phyloP scores from a whole-genome alignment of 2,888 invertebrate species.

The Drosophila prostipennis region DNA sequence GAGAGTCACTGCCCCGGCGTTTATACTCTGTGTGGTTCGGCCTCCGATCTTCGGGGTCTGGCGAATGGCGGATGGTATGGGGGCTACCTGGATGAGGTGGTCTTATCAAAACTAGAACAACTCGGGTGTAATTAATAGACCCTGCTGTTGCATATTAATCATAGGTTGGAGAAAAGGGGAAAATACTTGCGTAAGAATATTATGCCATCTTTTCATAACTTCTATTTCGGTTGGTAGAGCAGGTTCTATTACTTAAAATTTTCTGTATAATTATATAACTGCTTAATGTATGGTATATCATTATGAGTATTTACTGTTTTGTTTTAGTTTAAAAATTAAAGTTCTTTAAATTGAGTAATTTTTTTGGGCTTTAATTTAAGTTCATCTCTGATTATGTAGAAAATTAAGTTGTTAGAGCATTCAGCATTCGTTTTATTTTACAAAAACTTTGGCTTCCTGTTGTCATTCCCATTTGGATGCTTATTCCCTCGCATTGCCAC shows the following conservation, averaged over 20 bases:
- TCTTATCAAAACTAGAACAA: conserved; percentile 35
- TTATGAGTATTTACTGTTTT: no score
- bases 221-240: neutral
- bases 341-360: neutral
- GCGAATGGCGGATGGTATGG: conserved; percentile 11
- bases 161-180: neutral
- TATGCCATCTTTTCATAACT: neutral
- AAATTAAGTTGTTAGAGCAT: conserved; percentile 8
- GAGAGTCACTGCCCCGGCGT: conserved; percentile 60
- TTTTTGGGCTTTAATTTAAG: no score
- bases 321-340: neutral
- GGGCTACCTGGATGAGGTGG: conserved; percentile 11
- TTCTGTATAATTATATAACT: neutral
- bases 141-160: conserved; percentile 27
- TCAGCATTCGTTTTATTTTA: neutral
- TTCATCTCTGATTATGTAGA: no score
- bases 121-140: conserved; percentile 27
- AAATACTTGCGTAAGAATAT: conserved; percentile 1
- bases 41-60: conserved; percentile 7
- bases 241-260: neutral
- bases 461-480: conserved; percentile 22
- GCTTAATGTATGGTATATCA: neutral
- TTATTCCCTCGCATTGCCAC: conserved; percentile 35
- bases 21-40: conserved; percentile 12
- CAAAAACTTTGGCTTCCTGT: conserved; percentile 11